Percentiles rank a stretch among this genome's conserved stretches.
Conservation (phyloP, 2,113 vertebrate genomes). For the Sigmodon hispidus region DNA sequence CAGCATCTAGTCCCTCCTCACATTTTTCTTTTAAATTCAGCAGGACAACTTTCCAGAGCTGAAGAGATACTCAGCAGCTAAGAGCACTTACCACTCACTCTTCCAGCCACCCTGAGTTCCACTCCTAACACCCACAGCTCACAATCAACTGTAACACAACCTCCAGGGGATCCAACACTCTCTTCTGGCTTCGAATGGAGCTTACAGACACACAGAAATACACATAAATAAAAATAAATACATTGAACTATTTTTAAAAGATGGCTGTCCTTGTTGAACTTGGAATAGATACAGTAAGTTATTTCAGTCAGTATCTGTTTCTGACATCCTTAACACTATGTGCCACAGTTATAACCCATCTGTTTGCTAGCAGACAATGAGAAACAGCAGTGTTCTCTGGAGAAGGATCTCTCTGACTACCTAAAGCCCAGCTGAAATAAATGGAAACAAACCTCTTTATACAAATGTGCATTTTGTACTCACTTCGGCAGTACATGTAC, state of each 20-base stretch:
- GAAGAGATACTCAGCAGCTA: too few species aligned
- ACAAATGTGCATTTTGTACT: conserved; percentile 3
- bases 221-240: background rate
- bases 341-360: background rate
- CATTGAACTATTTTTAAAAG: background rate
- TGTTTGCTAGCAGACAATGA: background rate
- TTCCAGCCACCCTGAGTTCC: background rate
- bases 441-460: background rate
- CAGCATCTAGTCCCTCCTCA: background rate
- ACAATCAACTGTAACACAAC: background rate
- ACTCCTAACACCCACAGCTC: background rate
- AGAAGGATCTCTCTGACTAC: background rate
- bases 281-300: background rate
- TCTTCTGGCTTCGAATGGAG: background rate
- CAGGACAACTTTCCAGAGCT: background rate
- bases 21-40: background rate
- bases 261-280: background rate
- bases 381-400: background rate
- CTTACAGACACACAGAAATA: background rate
- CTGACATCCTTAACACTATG: background rate
- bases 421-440: background rate
- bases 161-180: background rate
- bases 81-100: too few species aligned
- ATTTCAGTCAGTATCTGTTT: background rate
- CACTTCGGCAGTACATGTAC: background rate